These are phyloP conservation scores for Hydractinia symbiolongicarpus DNA, from an alignment of 30 jellyfish, hydroid and myxozoan species.

Conservation along the genomic window DNA sequence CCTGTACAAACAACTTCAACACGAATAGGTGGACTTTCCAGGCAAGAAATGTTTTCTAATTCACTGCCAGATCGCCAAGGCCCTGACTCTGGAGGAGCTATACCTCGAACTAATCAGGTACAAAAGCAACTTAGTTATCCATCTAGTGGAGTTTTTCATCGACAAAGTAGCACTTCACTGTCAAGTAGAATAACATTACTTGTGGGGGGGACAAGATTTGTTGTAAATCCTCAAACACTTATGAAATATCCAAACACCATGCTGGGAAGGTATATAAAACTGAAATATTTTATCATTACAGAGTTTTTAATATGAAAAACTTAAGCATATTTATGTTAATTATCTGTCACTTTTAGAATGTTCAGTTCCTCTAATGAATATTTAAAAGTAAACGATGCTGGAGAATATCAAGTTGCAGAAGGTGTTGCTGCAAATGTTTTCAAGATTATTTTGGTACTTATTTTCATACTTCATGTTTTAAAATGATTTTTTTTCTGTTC, in stretches of 20 bases:
- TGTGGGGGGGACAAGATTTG: constrained; percentile 78
- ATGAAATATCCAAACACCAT: constrained; percentile 68
- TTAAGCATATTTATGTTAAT: not conserved
- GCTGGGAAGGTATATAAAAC: constrained; percentile 61
- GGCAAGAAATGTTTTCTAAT: constrained; percentile 8
- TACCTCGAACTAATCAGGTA: not conserved
- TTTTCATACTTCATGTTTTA: not conserved
- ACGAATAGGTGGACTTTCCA: not conserved
- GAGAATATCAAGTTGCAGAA: constrained; percentile 83
- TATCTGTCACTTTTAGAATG: constrained; percentile 45
- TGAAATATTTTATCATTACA: not conserved
- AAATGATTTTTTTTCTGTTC: not conserved
- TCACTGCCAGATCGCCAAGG: not conserved
- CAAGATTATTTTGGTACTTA: constrained; percentile 61
- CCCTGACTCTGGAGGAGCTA: not conserved
- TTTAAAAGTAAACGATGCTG: constrained; percentile 63
- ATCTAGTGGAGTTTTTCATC: not conserved
- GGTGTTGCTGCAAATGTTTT: constrained; percentile 79
- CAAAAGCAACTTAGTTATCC: not conserved
- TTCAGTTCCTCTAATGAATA: constrained; percentile 71
- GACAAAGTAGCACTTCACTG: not conserved
- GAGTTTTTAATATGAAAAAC: not conserved
- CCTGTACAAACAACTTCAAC: constrained; percentile 22
- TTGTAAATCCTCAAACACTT: constrained; percentile 65
- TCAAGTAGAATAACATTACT: constrained; percentile 51